Conservation (phyloP, 2,113 vertebrate species). For the Prionailurus viverrinus region DNA sequence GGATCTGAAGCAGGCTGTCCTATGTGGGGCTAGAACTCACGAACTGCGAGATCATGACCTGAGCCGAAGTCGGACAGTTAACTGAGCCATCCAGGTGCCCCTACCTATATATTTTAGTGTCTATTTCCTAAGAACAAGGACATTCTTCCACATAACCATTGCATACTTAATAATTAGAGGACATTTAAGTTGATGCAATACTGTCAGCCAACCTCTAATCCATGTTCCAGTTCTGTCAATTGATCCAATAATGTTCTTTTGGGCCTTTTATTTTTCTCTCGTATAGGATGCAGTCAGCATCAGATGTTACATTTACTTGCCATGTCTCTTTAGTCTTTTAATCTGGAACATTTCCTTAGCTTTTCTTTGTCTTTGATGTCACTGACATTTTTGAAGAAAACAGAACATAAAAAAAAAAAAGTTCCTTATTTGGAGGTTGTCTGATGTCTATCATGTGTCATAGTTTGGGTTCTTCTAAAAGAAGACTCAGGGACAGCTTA, state of each 20-base stretch:
- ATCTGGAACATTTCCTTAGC: background rate
- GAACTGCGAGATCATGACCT: no score
- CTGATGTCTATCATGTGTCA: background rate
- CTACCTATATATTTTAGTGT: background rate
- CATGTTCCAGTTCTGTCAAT: background rate
- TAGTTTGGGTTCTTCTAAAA: background rate
- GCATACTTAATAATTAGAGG: background rate
- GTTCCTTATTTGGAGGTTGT: background rate
- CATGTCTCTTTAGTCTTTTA: background rate
- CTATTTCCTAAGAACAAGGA: background rate
- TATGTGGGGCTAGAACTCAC: no score
- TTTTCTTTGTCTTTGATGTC: background rate
- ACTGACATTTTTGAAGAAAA: background rate
- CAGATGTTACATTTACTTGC: background rate
- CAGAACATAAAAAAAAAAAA: background rate
- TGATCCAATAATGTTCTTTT: background rate
- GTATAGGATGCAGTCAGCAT: background rate
- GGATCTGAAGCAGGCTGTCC: no score
- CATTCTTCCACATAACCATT: background rate
- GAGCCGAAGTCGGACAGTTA: no score
- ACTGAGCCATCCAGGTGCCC: no score
- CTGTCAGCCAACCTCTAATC: background rate
- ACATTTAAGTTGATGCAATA: background rate
- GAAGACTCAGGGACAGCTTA: background rate
- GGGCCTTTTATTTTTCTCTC: background rate